Conservation (phyloP, 2,113 vertebrate genomes). For the Macaca fascicularis region T2T-MFA8v1.1 NC_088380.1:133765501-133766000, state of each 20-base stretch:
- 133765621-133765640: neutral
- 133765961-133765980: neutral
- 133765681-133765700: neutral
- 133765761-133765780: neutral
- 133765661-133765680: neutral
- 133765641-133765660: neutral
- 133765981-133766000: neutral
- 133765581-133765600: neutral
- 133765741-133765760: slow-evolving; percentile 32
- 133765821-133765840: slow-evolving; percentile 12
- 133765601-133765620: neutral
- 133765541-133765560: slow-evolving; percentile 1
- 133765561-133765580: slow-evolving; percentile 10
- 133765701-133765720: neutral
- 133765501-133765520: neutral
- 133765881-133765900: neutral
- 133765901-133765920: neutral
- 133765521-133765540: neutral
- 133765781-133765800: neutral
- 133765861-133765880: neutral
- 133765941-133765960: neutral
- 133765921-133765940: neutral
- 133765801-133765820: slow-evolving; percentile 8
- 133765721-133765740: neutral
- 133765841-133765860: slow-evolving; percentile 28